Evolutionary conservation across 1,140 invertebrate genomes (phyloP), one percentile per base, ranked within the genome.

Genomic region (Diachasmimorpha longicaudata): DNA sequence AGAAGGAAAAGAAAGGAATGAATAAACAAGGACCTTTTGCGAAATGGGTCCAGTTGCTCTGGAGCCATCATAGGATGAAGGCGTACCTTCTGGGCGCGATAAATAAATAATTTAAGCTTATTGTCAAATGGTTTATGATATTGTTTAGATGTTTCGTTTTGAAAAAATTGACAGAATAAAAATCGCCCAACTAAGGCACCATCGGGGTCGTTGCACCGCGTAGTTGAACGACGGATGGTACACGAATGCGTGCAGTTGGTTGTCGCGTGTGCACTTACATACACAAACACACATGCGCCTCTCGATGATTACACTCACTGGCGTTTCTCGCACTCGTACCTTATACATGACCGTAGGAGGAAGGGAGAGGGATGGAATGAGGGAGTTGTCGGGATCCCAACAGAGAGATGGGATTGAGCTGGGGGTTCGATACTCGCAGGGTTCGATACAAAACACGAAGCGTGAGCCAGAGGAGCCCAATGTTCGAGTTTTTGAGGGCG

Each of bases 151-250:
- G n/a, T n/a, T n/a, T n/a, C n/a, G 10, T 11, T 0, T 14, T 36
- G 16, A 11, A 55, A 31, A 46, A 74, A 48, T 67, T 8, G 25
- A 13, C 16, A 44, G 36, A 72, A 67, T 66, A 67, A 72, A 72
- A 77, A 52, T 16, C 46, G 19, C 16, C 48, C 13, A 44, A 74
- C 37, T 68, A 75, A 70, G 36, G 63, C 46, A 68, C 25, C 13
- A 68, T 52, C 58, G 77, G 76, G 77, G 77, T 78, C 77, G 77
- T 78, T 78, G 77, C 77, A 76, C 77, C 74, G 74, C 71, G 70
- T 76, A 78, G 77, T 78, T 78, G 76, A 71, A 74, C 77, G 77
- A 78, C 77, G 77, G 74, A 78, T 78, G 77, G 77, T 78, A 78
- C 74, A 78, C 74, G 74, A 71, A 78, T 78, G 77, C 77, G 77